Conservation (phyloP, 1,140 invertebrate genomes). For the Drosophila persimilis region DNA sequence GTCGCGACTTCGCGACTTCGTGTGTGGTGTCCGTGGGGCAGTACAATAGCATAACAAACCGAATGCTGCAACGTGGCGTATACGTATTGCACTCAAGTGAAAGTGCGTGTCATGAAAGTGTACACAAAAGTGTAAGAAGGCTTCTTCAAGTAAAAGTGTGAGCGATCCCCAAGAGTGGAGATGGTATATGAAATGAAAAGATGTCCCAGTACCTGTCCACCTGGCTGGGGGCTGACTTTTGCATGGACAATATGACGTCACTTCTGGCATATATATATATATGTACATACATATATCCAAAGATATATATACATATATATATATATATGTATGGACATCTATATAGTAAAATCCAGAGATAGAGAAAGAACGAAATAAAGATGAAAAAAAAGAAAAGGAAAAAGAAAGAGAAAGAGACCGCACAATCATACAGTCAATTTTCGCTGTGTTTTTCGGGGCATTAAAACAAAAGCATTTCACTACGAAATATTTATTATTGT, state of each 20-base stretch:
- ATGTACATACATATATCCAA: neutral
- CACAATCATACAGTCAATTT: slow-evolving; percentile 79
- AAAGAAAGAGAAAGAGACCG: slow-evolving; percentile 22
- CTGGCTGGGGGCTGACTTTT: too few relatives aligned
- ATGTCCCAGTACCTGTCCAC: too few relatives aligned
- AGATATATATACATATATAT: neutral
- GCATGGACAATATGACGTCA: slow-evolving; percentile 21
- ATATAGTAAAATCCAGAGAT: neutral
- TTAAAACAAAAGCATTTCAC: slow-evolving; percentile 80
- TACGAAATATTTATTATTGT: slow-evolving; percentile 74
- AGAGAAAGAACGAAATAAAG: slow-evolving; percentile 9
- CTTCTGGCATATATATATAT: slow-evolving; percentile 1
- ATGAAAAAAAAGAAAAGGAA: neutral
- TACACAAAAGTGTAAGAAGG: slow-evolving; percentile 26
- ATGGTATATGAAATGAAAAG: too few relatives aligned
- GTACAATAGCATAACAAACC: slow-evolving; percentile 32
- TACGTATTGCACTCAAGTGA: slow-evolving; percentile 56
- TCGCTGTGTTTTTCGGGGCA: slow-evolving; percentile 79
- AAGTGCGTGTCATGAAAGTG: slow-evolving; percentile 36
- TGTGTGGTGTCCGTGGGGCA: too few relatives aligned
- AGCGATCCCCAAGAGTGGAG: too few relatives aligned
- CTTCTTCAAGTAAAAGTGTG: neutral
- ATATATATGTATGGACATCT: slow-evolving; percentile 2
- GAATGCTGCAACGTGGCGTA: slow-evolving; percentile 57
- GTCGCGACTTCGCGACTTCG: slow-evolving; percentile 10